Evolutionary conservation across 2,113 vertebrate genomes (phyloP).

Genomic region (Centropus bengalensis): DNA sequence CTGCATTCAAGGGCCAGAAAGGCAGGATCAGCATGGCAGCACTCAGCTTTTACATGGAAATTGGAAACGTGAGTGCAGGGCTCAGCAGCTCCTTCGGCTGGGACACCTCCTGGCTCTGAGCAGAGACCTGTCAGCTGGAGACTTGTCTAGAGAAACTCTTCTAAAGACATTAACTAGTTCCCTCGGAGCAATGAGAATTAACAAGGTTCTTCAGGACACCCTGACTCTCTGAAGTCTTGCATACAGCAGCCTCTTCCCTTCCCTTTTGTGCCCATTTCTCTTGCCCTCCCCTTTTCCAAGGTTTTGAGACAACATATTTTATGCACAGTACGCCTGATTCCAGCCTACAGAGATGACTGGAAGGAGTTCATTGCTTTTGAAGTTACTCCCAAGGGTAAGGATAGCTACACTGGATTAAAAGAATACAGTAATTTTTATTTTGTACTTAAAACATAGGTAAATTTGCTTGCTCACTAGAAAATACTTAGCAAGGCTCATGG

Average conservation of each 20-base stretch:
- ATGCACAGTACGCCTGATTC: background rate
- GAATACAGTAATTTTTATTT: constrained; percentile 30
- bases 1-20: background rate
- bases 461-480: constrained; percentile 18
- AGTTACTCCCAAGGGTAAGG: constrained; percentile 2
- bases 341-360: background rate
- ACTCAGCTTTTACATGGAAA: background rate
- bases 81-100: background rate
- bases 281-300: background rate
- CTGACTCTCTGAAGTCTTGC: background rate
- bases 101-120: background rate
- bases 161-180: background rate
- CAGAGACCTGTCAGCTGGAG: background rate
- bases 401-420: constrained; percentile 7
- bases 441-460: constrained; percentile 21
- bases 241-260: background rate
- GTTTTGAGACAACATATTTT: background rate
- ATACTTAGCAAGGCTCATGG: background rate
- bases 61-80: background rate
- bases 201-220: background rate
- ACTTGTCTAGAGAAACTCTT: background rate
- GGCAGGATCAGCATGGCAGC: background rate
- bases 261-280: background rate
- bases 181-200: background rate
- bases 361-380: background rate